phyloP scores from a whole-genome alignment of 1,140 invertebrate species.

The Gonioctena quinquepunctata region DNA sequence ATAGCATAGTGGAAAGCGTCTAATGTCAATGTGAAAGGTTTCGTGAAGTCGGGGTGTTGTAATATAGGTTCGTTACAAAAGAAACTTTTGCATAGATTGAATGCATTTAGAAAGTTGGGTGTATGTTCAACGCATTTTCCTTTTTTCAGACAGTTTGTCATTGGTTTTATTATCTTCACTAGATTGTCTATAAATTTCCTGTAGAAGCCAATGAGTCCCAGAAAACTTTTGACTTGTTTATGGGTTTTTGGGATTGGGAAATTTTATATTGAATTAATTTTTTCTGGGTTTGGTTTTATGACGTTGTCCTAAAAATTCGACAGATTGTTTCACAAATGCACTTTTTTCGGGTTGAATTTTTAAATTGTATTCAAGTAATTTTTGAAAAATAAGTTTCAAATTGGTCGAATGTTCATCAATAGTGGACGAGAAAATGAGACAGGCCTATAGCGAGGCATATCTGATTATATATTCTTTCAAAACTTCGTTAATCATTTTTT shows the following conservation, averaged over 20 bases:
- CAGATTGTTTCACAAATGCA: conserved; percentile 8
- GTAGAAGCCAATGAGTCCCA: neutral
- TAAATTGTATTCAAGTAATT: neutral
- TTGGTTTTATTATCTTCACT: neutral
- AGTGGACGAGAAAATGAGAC: conserved; percentile 35
- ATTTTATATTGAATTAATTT: conserved; percentile 30
- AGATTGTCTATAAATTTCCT: neutral
- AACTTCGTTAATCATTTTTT: conserved; percentile 52
- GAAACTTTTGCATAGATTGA: too few relatives aligned
- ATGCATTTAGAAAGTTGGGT: too few relatives aligned
- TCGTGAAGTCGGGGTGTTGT: too few relatives aligned
- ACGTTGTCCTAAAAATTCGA: conserved; percentile 38
- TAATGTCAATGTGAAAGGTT: too few relatives aligned
- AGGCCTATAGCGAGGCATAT: conserved; percentile 52
- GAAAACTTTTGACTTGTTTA: conserved; percentile 35
- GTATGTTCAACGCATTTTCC: too few relatives aligned
- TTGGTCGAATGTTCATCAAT: neutral
- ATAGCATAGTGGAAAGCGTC: too few relatives aligned
- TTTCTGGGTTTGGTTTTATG: conserved; percentile 27
- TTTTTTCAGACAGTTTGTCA: neutral
- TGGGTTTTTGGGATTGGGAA: conserved; percentile 32
- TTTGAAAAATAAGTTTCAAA: neutral
- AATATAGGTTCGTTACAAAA: too few relatives aligned
- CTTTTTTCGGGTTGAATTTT: neutral
- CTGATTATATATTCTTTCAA: conserved; percentile 40